Base-by-base conservation (phyloP, 2,113 vertebrate species). In the Petrocephalus zakoni region DNA sequence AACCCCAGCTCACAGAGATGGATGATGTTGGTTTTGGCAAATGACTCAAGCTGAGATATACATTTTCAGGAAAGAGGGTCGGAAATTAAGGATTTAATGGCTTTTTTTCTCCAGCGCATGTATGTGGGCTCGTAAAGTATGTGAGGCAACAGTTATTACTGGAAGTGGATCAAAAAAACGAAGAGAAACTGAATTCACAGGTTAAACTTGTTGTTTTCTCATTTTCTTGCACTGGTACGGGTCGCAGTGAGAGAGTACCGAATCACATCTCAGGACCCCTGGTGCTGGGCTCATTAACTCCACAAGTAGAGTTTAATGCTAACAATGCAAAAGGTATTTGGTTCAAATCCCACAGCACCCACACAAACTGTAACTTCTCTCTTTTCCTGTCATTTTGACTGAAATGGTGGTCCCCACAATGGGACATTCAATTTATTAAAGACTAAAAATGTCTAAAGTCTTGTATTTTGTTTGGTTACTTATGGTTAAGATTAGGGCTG, bases 11-110 rank as follows among this genome's bases (percentile, higher is more conserved):
- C 22, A 34, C n/a, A 9, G 52, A 86, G 84, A 86, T 55, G 52
- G 84, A 86, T 86, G 51, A 86, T 86, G 49, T 86, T 86, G 84
- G 29, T 55, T 53, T n/a, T 86, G 84, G 84, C 84, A 86, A 86
- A 55, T 11, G 52, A 37, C 52, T 17, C 82, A 84, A 52, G 82
- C 49, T 34, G 49, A 55, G 84, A 34, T 86, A 86, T 21, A 37
- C 34, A 56, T 86, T 86, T 86, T 37, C 84, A 55, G n/a, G 25
- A 85, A 85, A 34, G 84, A 55, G 13, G 56, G 5, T 53, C 25
- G 29, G 84, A 86, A 86, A 86, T 86, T 21, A 55, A 86, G 29
- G 84, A 86, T 86, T 86, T 15, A 34, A 53, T 53, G 83, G 9
- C 10, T 86, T 53, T 86, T 52, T 52, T 29, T 13, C 49, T 11